Evolutionary conservation across 2,113 vertebrate genomes (phyloP).

Genomic region (Nyctereutes procyonoides): DNA sequence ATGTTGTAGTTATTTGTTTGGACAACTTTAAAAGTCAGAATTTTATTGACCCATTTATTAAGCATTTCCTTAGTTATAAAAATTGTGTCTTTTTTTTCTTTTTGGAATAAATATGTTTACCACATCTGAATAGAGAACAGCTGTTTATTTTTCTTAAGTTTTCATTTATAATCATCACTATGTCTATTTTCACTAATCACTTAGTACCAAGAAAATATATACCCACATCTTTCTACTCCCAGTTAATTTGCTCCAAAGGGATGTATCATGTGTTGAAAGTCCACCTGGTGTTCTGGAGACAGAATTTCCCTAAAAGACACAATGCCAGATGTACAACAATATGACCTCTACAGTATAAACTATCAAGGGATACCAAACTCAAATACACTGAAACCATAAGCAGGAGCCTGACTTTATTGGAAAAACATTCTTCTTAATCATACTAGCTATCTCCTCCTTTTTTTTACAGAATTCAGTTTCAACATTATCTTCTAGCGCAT

Average conservation of each 20-base stretch:
- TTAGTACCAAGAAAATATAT: background rate
- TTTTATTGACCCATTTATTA: background rate
- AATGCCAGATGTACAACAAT: background rate
- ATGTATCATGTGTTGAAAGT: background rate
- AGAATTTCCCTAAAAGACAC: background rate
- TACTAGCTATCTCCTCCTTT: background rate
- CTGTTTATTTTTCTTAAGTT: background rate
- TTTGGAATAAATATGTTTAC: background rate
- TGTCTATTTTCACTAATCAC: background rate
- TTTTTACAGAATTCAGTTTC: background rate
- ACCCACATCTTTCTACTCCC: background rate
- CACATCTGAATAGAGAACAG: background rate
- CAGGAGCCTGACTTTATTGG: background rate
- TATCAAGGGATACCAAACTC: background rate
- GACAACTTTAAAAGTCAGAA: background rate
- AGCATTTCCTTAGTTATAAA: background rate
- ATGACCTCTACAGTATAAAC: background rate
- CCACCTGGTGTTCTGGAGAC: background rate
- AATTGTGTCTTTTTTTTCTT: background rate
- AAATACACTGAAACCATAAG: background rate
- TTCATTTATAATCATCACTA: background rate
- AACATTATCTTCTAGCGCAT: background rate
- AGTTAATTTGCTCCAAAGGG: background rate
- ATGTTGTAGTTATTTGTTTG: slow-evolving; percentile 17
- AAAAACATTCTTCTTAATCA: slow-evolving; percentile 29